Evolutionary conservation across 2,113 vertebrate genomes (phyloP), one percentile per base, ranked within the genome.

Genomic region (Chloropsis hardwickii): DNA sequence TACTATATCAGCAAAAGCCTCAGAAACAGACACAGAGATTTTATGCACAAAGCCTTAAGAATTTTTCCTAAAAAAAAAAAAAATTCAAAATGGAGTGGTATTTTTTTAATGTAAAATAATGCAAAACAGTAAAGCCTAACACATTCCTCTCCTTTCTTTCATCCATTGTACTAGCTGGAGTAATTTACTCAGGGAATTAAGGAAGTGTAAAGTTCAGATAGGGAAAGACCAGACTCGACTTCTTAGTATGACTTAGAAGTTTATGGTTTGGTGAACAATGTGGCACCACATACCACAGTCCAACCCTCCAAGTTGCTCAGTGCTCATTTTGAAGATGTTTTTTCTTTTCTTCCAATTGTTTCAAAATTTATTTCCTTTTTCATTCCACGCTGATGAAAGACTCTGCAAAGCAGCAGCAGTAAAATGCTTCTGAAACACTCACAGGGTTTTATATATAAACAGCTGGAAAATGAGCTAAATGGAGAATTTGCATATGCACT

Each of bases 331-430:
- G 23, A 48, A 45, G n/a, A 51, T 2, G 2, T 67, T 70, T 73
- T 47, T 85, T 76, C 27, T 65, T 57, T 64, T 72, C 64, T 78
- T 92, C 62, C 70, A 88, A 77, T 89, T 96, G 40, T 91, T 94
- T 54, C 51, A 95, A n/a, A 91, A 94, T 91, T 91, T 95, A 94
- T 84, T 82, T 91, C 79, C 51, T 39, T 35, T 88, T 81, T 87
- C 79, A 51, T 71, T 71, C 65, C 61, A 12, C 14, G 51, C 35
- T 86, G 42, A 73, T 77, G 56, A 94, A 94, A 86, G 83, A 9
- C 28, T 67, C 48, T 74, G 25, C n/a, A 85, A 82, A 85, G 25
- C 62, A 91, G 29, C 14, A 71, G 45, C 48, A 81, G 15, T 40
- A 33, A 88, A 91, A 70, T 66, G 45, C 44, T 81, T 54, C 86